Evolutionary conservation across 2,888 invertebrate genomes (phyloP).

Genomic region (Agriotes lineatus): DNA sequence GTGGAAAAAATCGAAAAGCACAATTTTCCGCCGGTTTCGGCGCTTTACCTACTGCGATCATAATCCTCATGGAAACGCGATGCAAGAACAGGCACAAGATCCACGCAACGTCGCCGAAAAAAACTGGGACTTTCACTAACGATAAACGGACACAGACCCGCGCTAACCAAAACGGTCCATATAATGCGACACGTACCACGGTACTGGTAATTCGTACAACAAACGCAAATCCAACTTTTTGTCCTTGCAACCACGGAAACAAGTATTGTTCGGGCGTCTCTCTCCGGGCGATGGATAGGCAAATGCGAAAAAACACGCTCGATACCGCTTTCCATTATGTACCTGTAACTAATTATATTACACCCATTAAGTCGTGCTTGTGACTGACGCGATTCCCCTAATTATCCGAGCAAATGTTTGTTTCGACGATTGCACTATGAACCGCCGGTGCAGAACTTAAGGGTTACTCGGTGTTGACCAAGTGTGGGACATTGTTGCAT

Average conservation of each 20-base stretch:
- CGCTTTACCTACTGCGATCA: neutral
- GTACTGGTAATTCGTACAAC: conserved; percentile 50
- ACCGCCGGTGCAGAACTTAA: conserved; percentile 30
- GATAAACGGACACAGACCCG: neutral
- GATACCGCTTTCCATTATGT: conserved; percentile 46
- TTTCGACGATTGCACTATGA: conserved; percentile 28
- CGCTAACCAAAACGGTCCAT: conserved; percentile 5
- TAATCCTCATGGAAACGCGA: neutral
- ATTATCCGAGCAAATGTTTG: conserved; percentile 32
- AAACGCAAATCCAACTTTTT: conserved; percentile 46
- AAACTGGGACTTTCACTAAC: conserved; percentile 14
- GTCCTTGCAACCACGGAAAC: conserved; percentile 50
- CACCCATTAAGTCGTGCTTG: conserved; percentile 45
- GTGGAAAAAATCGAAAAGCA: too few species aligned
- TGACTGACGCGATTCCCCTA: conserved; percentile 27
- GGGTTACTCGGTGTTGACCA: conserved; percentile 29
- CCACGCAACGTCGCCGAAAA: neutral
- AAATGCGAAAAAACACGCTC: conserved; percentile 40
- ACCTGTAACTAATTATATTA: conserved; percentile 50
- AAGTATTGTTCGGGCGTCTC: conserved; percentile 44
- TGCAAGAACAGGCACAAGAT: neutral
- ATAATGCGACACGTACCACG: conserved; percentile 28
- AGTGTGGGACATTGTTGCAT: conserved; percentile 18
- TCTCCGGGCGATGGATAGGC: conserved; percentile 24
- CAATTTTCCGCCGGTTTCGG: too few species aligned